Evolutionary conservation across 2,113 vertebrate genomes (phyloP).

Genomic region (Pedetes capensis): DNA sequence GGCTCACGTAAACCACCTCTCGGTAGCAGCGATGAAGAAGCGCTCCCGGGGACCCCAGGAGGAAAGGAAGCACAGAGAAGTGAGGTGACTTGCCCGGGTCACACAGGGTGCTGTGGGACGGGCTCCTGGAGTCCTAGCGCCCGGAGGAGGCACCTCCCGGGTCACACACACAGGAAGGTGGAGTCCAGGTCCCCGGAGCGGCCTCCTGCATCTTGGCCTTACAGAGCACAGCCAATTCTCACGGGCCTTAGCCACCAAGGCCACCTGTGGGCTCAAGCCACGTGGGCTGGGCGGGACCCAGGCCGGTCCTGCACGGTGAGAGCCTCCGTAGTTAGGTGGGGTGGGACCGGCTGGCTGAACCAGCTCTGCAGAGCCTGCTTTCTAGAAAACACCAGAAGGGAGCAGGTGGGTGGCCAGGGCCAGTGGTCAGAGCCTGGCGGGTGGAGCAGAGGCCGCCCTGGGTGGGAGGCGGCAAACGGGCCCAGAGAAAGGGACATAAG

Average conservation of each 20-base stretch:
- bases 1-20: too few relatives aligned
- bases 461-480: not conserved
- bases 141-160: not conserved
- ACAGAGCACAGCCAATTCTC: too few relatives aligned
- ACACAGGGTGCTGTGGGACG: not conserved
- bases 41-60: not conserved
- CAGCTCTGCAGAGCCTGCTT: not conserved
- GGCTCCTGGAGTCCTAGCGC: not conserved
- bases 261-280: not conserved
- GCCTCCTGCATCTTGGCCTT: not conserved
- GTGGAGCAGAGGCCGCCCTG: not conserved
- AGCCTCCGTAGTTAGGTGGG: not conserved
- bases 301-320: too few relatives aligned
- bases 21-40: too few relatives aligned
- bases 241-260: not conserved
- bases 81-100: not conserved
- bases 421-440: not conserved
- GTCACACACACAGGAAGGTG: not conserved
- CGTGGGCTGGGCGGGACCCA: not conserved
- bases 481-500: too few relatives aligned
- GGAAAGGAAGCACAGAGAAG: not conserved
- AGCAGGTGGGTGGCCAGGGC: too few relatives aligned
- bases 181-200: rapidly evolving
- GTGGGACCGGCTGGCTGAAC: not conserved
- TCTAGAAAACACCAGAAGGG: not conserved